phyloP scores from a whole-genome alignment of 2,113 vertebrate species.

The Epinephelus cyanopodus region DNA sequence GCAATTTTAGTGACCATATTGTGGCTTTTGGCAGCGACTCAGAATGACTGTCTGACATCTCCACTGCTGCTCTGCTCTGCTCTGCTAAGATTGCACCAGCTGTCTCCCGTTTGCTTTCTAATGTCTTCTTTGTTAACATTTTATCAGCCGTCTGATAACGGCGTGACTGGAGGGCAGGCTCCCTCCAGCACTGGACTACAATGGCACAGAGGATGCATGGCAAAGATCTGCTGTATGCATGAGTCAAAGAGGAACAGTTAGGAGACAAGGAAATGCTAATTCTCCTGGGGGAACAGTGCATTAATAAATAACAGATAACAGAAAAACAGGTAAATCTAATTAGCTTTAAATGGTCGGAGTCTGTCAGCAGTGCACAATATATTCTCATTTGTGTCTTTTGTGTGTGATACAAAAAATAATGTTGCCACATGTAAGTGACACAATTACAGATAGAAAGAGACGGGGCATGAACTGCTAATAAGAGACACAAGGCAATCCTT shows the following conservation, averaged over 20 bases:
- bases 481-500: constrained; percentile 53
- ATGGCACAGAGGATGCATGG: constrained; percentile 46
- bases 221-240: constrained; percentile 45
- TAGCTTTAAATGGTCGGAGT: constrained; percentile 34
- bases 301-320: constrained; percentile 38
- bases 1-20: constrained; percentile 81
- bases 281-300: constrained; percentile 28
- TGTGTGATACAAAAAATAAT: constrained; percentile 20
- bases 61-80: constrained; percentile 76
- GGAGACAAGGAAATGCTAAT: constrained; percentile 22
- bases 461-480: constrained; percentile 36
- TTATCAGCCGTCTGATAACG: constrained; percentile 77
- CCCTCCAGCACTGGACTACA: constrained; percentile 66
- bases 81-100: constrained; percentile 79
- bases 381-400: constrained; percentile 24
- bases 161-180: constrained; percentile 74
- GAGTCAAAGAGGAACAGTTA: constrained; percentile 41
- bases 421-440: constrained; percentile 14
- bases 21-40: constrained; percentile 81
- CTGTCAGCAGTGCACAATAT: constrained; percentile 9
- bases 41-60: constrained; percentile 81
- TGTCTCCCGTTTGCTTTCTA: constrained; percentile 80
- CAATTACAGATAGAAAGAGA: constrained; percentile 17
- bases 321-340: constrained; percentile 27
- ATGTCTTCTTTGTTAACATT: constrained; percentile 83